Evolutionary conservation across 2,113 vertebrate species (phyloP).

Genomic region (Andinoacara biseriatus): DNA sequence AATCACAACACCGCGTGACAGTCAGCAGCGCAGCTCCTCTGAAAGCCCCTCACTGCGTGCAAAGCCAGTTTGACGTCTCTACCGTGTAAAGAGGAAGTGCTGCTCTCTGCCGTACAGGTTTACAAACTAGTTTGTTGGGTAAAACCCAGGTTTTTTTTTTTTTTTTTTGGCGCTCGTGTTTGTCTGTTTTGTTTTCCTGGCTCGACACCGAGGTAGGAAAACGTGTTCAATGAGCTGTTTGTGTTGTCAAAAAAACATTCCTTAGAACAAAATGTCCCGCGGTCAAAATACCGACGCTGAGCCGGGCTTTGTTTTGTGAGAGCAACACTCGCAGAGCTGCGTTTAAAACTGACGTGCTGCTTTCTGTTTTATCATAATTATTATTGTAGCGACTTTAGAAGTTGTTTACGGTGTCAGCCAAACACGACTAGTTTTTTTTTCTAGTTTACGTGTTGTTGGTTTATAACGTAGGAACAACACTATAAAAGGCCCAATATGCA

Average conservation of each 20-base stretch:
- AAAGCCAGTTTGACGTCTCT: conserved; percentile 3
- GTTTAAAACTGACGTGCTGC: accelerated
- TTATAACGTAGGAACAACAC: accelerated
- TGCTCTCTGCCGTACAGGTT: not conserved
- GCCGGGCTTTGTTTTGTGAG: not conserved
- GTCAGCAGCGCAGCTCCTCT: not conserved
- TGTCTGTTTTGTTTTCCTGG: not conserved
- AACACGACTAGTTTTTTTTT: not conserved
- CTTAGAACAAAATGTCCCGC: not conserved
- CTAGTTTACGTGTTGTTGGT: not conserved
- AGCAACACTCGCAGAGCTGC: not conserved
- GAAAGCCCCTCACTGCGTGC: not conserved
- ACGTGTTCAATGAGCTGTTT: not conserved
- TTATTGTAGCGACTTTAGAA: accelerated
- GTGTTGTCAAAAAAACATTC: conserved; percentile 36
- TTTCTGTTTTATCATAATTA: not conserved
- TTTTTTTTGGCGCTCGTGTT: too few relatives aligned
- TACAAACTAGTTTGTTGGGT: not conserved
- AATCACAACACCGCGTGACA: not conserved
- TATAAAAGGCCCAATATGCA: not conserved
- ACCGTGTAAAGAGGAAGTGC: conserved; percentile 13
- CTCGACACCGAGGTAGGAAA: conserved; percentile 30
- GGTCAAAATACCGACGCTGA: not conserved
- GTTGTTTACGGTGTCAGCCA: accelerated
- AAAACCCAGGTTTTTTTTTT: not conserved